These are phyloP conservation scores for Trichopria drosophilae DNA, from an alignment of 2,888 invertebrate genomes.

Conservation along the genomic window DNA sequence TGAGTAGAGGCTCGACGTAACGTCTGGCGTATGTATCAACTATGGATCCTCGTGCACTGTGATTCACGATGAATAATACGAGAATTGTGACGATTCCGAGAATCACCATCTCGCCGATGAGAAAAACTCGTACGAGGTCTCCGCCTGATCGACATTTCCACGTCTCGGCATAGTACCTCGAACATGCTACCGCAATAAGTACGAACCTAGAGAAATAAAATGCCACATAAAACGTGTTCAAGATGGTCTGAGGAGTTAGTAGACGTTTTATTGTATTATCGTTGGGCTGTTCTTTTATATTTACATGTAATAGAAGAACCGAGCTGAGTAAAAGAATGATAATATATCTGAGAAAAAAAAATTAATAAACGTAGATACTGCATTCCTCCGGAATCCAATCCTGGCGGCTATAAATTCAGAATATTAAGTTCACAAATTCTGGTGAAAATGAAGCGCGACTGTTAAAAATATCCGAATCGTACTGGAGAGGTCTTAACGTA, in stretches of 20 bases:
- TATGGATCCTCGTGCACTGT: slow-evolving; percentile 78
- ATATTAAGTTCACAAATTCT: no score
- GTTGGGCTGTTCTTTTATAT: no score
- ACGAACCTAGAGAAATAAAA: slow-evolving; percentile 62
- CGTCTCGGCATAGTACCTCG: slow-evolving; percentile 68
- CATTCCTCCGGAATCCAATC: no score
- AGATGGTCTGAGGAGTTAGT: no score
- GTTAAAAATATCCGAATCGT: no score
- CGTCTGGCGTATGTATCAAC: slow-evolving; percentile 72
- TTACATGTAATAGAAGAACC: no score
- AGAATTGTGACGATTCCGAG: slow-evolving; percentile 68
- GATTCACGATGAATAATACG: slow-evolving; percentile 68
- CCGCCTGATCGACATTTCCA: slow-evolving; percentile 74
- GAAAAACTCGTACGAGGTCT: slow-evolving; percentile 71
- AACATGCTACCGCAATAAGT: slow-evolving; percentile 67
- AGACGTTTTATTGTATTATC: no score
- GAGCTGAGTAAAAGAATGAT: no score
- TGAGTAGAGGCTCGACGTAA: slow-evolving; percentile 71
- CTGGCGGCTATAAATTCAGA: no score
- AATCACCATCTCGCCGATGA: slow-evolving; percentile 71
- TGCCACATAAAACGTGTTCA: no score
- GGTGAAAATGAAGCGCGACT: no score
- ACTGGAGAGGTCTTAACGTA: no score
- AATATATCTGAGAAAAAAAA: slow-evolving; percentile 6
- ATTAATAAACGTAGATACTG: slow-evolving; percentile 3